These are phyloP conservation scores for Addax nasomaculatus DNA, from an alignment of 2,113 vertebrate genomes.

Conservation along the genomic window DNA sequence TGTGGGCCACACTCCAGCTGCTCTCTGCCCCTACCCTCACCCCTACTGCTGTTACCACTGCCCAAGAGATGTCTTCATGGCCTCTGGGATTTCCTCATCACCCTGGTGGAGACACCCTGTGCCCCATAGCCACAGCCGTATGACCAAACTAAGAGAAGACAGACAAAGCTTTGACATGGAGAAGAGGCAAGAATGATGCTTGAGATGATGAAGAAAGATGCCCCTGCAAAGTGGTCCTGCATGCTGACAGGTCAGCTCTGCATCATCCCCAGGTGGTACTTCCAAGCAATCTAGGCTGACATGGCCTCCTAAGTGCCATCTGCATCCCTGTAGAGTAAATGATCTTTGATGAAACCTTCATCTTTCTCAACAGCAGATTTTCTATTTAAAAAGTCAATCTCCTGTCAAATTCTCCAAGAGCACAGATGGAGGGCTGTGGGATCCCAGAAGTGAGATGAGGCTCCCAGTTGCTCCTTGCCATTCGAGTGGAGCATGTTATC, in stretches of 20 bases:
- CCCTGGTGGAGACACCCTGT: not conserved
- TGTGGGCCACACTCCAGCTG: not conserved
- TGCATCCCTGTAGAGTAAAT: not conserved
- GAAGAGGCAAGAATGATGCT: not conserved
- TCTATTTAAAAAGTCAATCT: conserved; percentile 41
- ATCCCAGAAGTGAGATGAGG: not conserved
- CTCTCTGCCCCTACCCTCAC: not conserved
- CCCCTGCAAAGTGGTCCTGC: not conserved
- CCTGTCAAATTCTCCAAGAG: conserved; percentile 25
- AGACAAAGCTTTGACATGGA: not conserved
- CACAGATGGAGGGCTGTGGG: not conserved
- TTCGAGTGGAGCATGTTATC: not conserved
- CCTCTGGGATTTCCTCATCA: not conserved
- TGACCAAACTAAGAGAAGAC: not conserved
- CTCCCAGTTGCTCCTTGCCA: not conserved
- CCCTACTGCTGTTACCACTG: not conserved
- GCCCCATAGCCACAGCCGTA: not conserved
- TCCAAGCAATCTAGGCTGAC: not conserved
- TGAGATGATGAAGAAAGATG: conserved; percentile 10
- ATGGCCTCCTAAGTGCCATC: not conserved
- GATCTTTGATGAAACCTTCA: conserved; percentile 2
- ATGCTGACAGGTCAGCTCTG: not conserved
- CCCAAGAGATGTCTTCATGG: not conserved
- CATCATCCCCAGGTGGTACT: not conserved
- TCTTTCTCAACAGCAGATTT: conserved; percentile 41